These are phyloP conservation scores for Corticium candelabrum DNA, from an alignment of 37 sponge, comb jelly and placozoan genomes.

Conservation along the genomic window DNA sequence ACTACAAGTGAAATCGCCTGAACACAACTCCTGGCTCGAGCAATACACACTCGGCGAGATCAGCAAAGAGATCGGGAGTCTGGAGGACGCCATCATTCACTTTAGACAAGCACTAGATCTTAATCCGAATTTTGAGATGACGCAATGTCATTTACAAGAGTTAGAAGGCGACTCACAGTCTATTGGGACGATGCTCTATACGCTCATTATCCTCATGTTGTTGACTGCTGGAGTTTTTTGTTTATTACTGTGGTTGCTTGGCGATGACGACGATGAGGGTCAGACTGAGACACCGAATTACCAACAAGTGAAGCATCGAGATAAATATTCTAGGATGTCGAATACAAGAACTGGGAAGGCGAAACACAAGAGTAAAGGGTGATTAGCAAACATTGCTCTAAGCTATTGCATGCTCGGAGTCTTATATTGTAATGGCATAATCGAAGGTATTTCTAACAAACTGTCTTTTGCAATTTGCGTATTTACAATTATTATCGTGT, in stretches of 20 bases:
- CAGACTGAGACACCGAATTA: too few species aligned
- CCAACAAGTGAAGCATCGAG: too few species aligned
- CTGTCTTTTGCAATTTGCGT: too few species aligned
- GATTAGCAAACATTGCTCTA: too few species aligned
- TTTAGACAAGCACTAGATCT: constrained; percentile 50
- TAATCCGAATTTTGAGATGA: constrained; percentile 58
- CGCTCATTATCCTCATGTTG: not conserved
- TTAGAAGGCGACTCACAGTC: too few species aligned
- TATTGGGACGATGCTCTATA: not conserved
- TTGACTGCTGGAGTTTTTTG: not conserved
- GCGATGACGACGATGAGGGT: not conserved
- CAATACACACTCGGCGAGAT: constrained; percentile 78
- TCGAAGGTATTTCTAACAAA: too few species aligned
- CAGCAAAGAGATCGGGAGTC: constrained; percentile 47
- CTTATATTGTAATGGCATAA: too few species aligned
- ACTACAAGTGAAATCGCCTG: constrained; percentile 39
- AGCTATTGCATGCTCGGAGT: too few species aligned
- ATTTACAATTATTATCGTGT: too few species aligned
- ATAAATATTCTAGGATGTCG: too few species aligned
- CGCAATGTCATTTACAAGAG: constrained; percentile 58
- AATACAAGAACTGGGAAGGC: not conserved
- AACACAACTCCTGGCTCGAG: constrained; percentile 58
- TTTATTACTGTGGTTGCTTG: not conserved
- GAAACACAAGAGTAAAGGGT: not conserved
- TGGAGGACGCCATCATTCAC: constrained; percentile 51